Conservation (phyloP, 2,113 vertebrate species). For the Uropsilus gracilis region DNA sequence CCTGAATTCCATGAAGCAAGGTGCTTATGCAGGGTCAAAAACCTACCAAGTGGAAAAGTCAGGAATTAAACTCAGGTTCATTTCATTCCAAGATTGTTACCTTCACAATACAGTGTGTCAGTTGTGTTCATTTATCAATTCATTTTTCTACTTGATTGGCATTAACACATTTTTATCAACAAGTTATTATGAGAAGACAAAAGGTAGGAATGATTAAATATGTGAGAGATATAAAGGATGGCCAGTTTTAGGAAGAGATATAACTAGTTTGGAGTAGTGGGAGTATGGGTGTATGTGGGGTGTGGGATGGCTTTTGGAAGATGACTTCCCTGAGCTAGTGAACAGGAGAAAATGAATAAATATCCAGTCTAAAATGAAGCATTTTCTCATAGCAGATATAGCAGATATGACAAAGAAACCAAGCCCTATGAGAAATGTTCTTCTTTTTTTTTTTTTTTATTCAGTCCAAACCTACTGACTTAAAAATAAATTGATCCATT, state of each 20-base stretch:
- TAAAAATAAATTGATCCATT: slow-evolving; percentile 16
- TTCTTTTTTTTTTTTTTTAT: slow-evolving; percentile 45
- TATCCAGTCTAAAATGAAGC: not conserved
- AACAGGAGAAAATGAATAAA: not conserved
- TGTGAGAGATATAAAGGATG: not conserved
- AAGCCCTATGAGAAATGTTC: not conserved
- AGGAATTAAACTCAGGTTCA: not conserved
- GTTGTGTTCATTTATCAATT: not conserved
- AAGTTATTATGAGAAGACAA: not conserved
- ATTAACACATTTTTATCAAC: not conserved
- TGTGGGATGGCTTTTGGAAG: not conserved
- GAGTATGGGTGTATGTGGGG: not conserved
- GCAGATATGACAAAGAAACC: not conserved
- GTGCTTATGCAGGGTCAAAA: not conserved
- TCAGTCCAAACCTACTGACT: not conserved
- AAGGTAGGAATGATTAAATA: not conserved
- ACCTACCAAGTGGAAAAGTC: not conserved
- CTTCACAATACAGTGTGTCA: not conserved
- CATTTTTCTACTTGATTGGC: slow-evolving; percentile 18
- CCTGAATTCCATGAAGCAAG: not conserved
- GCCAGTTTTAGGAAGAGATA: not conserved
- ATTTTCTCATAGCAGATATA: not conserved
- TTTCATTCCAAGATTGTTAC: not conserved
- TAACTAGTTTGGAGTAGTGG: not conserved
- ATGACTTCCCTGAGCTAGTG: not conserved